Evolutionary conservation across 2,113 vertebrate genomes (phyloP), one percentile per base, ranked within the genome.

Genomic region (Tor tambroides): DNA sequence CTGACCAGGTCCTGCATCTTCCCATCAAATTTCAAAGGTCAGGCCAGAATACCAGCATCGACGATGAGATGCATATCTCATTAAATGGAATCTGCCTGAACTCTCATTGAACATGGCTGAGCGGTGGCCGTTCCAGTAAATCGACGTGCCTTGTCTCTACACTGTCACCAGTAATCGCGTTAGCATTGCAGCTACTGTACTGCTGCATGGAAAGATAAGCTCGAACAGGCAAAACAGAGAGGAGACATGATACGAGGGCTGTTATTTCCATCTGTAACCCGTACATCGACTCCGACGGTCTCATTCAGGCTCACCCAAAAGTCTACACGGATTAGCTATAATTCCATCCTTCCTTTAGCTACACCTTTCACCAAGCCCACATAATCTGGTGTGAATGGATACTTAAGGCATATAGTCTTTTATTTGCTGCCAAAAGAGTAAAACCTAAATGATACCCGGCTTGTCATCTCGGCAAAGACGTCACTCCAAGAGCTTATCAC

Each of bases 261-360:
- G 79, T 79, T 77, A 80, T 85, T 87, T 89, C 75, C 81, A 80
- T 81, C 69, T 56, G 59, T 79, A 54, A 77, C 88, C 83, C 79
- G 15, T 84, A 83, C 82, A 85, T 69, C 21, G 46, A 87, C 75
- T 65, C 83, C 61, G 49, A 51, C 12, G 17, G 82, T 54, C 43
- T 69, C 80, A 89, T 86, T 86, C 86, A 87, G 63, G 51, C 83
- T 80, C 78, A 65, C 67, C 41, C 86, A 88, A 83, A 87, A 86
- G 85, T 87, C 86, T 69, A 61, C 80, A 80, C 19, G 85, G 87
- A 88, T 91, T 89, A 88, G 76, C 84, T 83, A 71, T 91, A 87
- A 89, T 90, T 81, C 85, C 87, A 86, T 84, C 80, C 80, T 77
- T 81, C 71, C 43, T 81, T 59, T 72, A 15, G 15, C 38, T 54